Evolutionary conservation across 2,797 vertebrate species (phyloP).

Genomic region (Helarctos malayanus): DNA sequence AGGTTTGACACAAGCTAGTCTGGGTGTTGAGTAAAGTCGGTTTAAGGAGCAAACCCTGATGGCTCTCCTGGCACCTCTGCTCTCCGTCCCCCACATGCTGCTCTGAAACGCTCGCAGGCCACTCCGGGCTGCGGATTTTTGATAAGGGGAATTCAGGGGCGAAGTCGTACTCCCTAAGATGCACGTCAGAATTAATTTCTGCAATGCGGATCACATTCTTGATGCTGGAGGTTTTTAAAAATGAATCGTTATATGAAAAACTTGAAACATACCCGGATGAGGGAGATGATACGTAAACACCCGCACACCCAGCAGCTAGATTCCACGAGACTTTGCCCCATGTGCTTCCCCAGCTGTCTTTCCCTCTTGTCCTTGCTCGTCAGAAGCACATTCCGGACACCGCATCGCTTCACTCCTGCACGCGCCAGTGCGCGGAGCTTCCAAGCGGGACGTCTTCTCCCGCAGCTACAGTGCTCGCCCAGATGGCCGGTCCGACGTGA

Average conservation of each 20-base stretch:
- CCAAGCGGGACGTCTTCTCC: neutral
- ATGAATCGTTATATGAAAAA: neutral
- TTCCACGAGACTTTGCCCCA: neutral
- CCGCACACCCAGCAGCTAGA: rapidly evolving
- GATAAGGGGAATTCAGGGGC: neutral
- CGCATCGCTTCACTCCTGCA: neutral
- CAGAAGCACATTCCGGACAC: neutral
- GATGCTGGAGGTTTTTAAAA: neutral
- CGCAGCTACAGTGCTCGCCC: neutral
- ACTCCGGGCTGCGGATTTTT: neutral
- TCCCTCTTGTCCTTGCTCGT: no score
- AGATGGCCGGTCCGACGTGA: neutral
- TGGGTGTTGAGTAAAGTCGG: neutral
- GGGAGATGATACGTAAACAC: neutral
- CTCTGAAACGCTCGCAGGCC: neutral
- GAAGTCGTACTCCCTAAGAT: neutral
- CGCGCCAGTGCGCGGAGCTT: rapidly evolving
- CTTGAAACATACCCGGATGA: neutral
- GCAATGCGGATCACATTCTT: neutral
- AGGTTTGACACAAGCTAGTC: neutral
- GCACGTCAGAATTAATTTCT: neutral
- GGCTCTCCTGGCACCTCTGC: neutral
- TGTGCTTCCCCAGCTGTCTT: neutral
- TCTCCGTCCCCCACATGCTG: neutral
- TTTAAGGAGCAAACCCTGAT: neutral